phyloP scores from a whole-genome alignment of 2,888 invertebrate species.

The Nephrotoma guestfalica region DNA sequence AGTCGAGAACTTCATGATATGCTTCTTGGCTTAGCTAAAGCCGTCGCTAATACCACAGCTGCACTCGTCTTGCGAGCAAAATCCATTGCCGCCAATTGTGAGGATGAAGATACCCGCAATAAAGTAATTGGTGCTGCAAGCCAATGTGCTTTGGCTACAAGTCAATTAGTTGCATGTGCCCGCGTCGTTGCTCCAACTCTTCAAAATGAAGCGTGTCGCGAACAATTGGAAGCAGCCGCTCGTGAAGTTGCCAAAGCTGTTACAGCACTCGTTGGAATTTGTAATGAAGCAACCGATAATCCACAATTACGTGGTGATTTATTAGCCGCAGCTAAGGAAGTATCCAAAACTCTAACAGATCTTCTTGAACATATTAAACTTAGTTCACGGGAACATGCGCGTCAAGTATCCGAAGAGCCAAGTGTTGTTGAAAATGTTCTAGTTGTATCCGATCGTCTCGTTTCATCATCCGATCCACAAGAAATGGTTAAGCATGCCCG shows the following conservation, averaged over 20 bases:
- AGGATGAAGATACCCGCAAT: constrained; percentile 39
- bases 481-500: constrained; percentile 93
- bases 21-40: constrained; percentile 85
- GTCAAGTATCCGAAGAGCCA: constrained; percentile 53
- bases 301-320: constrained; percentile 57
- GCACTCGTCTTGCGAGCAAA: constrained; percentile 92
- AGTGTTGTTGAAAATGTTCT: constrained; percentile 82
- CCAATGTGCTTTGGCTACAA: constrained; percentile 92
- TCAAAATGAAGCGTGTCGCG: constrained; percentile 68
- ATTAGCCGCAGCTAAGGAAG: constrained; percentile 71
- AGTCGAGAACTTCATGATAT: constrained; percentile 79
- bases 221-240: constrained; percentile 84
- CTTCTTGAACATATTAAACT: constrained; percentile 78
- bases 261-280: constrained; percentile 70
- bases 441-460: constrained; percentile 75
- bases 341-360: constrained; percentile 76
- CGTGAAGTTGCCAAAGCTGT: constrained; percentile 87
- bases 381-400: constrained; percentile 47
- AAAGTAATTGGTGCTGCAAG: constrained; percentile 89
- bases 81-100: constrained; percentile 83
- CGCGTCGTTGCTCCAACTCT: constrained; percentile 83
- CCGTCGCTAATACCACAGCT: constrained; percentile 96
- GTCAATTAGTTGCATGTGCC: constrained; percentile 93
- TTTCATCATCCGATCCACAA: constrained; percentile 71
- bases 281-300: constrained; percentile 56